phyloP scores from a whole-genome alignment of 2,888 invertebrate species.

The Cinara cedri region DNA sequence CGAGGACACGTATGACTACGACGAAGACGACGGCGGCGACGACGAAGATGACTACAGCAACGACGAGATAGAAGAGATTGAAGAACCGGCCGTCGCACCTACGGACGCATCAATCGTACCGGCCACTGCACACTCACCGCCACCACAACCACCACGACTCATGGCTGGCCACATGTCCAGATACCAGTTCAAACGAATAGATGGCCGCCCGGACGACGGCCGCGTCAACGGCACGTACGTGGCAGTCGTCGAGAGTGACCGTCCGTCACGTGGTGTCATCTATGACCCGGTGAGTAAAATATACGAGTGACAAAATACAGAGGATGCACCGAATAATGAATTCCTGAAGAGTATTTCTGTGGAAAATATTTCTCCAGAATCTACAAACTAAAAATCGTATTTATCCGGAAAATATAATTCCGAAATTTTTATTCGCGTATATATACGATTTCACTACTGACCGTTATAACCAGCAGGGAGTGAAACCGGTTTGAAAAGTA shows the following conservation, averaged over 20 bases:
- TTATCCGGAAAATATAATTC: too few relatives aligned
- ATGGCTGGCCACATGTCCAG: slow-evolving; percentile 39
- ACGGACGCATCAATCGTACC: neutral
- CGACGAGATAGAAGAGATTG: slow-evolving; percentile 37
- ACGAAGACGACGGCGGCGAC: slow-evolving; percentile 26
- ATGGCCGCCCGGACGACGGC: slow-evolving; percentile 26
- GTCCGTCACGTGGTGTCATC: slow-evolving; percentile 8
- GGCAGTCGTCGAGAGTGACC: slow-evolving; percentile 40
- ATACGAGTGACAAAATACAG: too few relatives aligned
- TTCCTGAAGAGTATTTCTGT: too few relatives aligned
- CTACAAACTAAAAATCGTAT: too few relatives aligned
- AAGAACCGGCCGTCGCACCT: neutral
- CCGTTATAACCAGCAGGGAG: too few relatives aligned
- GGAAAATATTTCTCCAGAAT: too few relatives aligned
- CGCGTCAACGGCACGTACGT: slow-evolving; percentile 47
- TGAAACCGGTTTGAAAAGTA: too few relatives aligned
- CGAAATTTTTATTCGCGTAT: too few relatives aligned
- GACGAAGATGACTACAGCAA: slow-evolving; percentile 7
- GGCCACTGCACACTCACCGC: neutral
- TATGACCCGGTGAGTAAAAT: slow-evolving; percentile 24
- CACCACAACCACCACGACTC: neutral
- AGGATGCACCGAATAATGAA: too few relatives aligned
- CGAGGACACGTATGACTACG: slow-evolving; percentile 6
- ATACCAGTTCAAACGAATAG: slow-evolving; percentile 44
- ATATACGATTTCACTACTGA: too few relatives aligned